Conservation (phyloP, 2,888 invertebrate species). For the Drosophila mercatorum region DNA sequence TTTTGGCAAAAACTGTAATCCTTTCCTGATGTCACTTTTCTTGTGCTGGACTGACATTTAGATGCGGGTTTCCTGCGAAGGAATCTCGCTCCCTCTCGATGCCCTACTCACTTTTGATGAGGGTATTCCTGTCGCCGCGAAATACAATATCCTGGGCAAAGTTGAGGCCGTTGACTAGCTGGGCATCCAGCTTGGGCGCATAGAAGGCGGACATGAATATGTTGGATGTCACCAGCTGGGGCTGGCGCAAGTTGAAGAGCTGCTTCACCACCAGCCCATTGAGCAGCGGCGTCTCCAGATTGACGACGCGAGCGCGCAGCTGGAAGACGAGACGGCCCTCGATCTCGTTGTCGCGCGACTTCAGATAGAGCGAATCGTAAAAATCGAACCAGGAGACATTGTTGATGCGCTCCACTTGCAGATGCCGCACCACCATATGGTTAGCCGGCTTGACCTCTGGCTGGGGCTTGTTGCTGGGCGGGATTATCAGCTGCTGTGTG, state of each 20-base stretch:
- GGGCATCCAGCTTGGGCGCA: conserved; percentile 63
- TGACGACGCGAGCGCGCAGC: conserved; percentile 53
- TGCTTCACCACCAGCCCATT: conserved; percentile 71
- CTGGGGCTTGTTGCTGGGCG: conserved; percentile 33
- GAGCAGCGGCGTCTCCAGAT: conserved; percentile 59
- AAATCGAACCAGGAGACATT: conserved; percentile 73
- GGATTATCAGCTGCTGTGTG: conserved; percentile 61
- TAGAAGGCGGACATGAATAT: conserved; percentile 75
- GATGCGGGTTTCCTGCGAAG: neutral
- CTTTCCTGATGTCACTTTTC: neutral
- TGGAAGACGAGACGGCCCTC: conserved; percentile 77
- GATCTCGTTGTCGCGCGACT: conserved; percentile 71
- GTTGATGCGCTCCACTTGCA: conserved; percentile 73
- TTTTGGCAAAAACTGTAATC: neutral
- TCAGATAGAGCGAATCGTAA: conserved; percentile 73
- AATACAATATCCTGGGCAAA: conserved; percentile 80
- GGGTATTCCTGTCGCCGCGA: conserved; percentile 60
- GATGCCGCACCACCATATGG: conserved; percentile 35
- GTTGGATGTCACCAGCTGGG: conserved; percentile 75
- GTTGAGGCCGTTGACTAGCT: conserved; percentile 73
- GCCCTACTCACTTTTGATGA: conserved; percentile 69
- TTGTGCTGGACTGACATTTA: conserved; percentile 2
- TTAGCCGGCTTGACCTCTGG: neutral
- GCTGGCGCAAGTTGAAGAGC: conserved; percentile 75
- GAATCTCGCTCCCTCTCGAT: neutral